phyloP scores from a whole-genome alignment of 1,140 invertebrate species.

The Rhopalosiphum maidis region DNA sequence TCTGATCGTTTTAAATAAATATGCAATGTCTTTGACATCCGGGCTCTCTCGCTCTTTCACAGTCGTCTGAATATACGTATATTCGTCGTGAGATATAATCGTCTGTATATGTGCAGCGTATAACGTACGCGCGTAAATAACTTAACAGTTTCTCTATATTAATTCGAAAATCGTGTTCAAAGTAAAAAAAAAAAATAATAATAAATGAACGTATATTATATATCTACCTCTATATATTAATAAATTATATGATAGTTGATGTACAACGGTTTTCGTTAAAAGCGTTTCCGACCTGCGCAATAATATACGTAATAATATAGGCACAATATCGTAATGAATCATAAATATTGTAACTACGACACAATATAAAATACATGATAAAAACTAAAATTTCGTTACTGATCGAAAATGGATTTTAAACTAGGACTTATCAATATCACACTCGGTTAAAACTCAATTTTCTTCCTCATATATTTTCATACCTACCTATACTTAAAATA shows the following conservation, averaged over 20 bases:
- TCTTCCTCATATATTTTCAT: not conserved
- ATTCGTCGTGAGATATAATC: conserved; percentile 3
- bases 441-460: not conserved
- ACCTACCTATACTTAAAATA: not conserved
- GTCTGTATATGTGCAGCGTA: not conserved
- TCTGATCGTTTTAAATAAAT: conserved; percentile 27
- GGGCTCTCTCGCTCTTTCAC: not conserved
- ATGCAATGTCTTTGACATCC: conserved; percentile 33
- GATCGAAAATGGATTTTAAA: not conserved
- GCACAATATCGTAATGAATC: not conserved
- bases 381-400: not conserved
- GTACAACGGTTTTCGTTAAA: not conserved
- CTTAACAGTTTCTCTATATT: conserved; percentile 21
- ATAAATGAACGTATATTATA: not conserved
- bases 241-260: not conserved
- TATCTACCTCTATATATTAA: not conserved
- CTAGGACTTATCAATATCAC: not conserved
- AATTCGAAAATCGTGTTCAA: conserved; percentile 34
- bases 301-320: not conserved
- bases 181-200: not conserved
- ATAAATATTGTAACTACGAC: not conserved
- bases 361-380: not conserved
- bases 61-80: not conserved
- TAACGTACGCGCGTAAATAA: not conserved
- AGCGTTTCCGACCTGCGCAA: not conserved